Conservation (phyloP, 2,888 invertebrate genomes). For the Trachelus troglodyta region DNA sequence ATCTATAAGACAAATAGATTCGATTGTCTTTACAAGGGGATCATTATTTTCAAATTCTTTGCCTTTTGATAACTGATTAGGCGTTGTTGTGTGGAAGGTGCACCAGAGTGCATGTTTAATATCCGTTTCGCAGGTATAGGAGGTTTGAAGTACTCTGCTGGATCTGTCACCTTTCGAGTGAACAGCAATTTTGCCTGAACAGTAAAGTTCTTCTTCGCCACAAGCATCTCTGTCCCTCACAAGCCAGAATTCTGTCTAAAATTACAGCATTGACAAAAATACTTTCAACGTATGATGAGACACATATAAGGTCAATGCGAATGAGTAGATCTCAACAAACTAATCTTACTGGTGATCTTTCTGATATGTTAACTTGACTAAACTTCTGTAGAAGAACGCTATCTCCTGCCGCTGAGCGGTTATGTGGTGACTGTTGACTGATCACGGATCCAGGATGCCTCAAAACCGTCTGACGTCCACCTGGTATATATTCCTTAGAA, state of each 20-base stretch:
- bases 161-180: slow-evolving; percentile 56
- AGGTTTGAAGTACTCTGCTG: slow-evolving; percentile 60
- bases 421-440: slow-evolving; percentile 62
- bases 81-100: slow-evolving; percentile 69
- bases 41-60: slow-evolving; percentile 69
- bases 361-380: slow-evolving; percentile 81
- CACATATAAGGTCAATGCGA: background rate
- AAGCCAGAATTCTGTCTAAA: slow-evolving; percentile 61
- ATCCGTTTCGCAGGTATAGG: slow-evolving; percentile 85
- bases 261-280: background rate
- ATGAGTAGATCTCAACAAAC: background rate
- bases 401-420: slow-evolving; percentile 69
- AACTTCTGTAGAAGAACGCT: slow-evolving; percentile 78
- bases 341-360: slow-evolving; percentile 60
- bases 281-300: background rate
- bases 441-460: slow-evolving; percentile 81
- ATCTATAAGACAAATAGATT: slow-evolving; percentile 81
- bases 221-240: slow-evolving; percentile 68
- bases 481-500: slow-evolving; percentile 85
- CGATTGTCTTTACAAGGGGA: slow-evolving; percentile 69
- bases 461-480: slow-evolving; percentile 83
- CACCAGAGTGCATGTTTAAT: slow-evolving; percentile 86
- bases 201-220: slow-evolving; percentile 88
- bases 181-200: slow-evolving; percentile 85
- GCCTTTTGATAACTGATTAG: slow-evolving; percentile 67